Percentiles rank a stretch among this genome's conserved stretches.
Conservation (phyloP, 2,113 vertebrate genomes). For the Jaculus jaculus region DNA sequence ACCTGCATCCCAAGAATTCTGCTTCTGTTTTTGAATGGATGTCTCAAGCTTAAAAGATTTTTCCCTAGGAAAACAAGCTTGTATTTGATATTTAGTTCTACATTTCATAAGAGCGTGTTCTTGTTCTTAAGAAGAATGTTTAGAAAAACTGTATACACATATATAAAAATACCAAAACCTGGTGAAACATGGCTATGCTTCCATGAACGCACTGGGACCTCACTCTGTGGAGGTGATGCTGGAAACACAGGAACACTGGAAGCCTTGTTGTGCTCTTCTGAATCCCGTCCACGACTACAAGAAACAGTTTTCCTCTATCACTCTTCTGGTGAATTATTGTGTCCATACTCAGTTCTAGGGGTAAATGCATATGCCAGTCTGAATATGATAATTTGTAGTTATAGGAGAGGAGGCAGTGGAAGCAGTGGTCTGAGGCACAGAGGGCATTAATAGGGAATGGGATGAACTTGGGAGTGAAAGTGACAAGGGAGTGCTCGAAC, state of each 20-base stretch:
- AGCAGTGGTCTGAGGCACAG: background rate
- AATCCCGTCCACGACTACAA: background rate
- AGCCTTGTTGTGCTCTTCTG: background rate
- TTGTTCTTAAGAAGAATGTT: background rate
- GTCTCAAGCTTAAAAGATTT: background rate
- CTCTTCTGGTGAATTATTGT: background rate
- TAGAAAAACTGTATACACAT: background rate
- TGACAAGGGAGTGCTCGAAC: background rate
- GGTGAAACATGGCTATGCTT: fast-evolving
- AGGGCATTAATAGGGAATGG: background rate
- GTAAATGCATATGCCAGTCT: background rate
- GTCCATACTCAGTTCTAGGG: background rate
- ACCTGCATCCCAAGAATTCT: too few species aligned
- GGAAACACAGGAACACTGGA: background rate
- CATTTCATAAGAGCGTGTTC: background rate
- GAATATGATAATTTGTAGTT: background rate
- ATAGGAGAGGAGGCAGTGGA: background rate
- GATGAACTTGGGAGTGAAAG: background rate
- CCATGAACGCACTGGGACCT: fast-evolving
- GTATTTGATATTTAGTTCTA: background rate
- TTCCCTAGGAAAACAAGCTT: background rate
- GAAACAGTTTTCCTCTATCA: background rate
- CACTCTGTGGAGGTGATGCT: background rate
- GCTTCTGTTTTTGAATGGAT: background rate
- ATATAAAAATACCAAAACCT: background rate